A percentile compares a stretch with the other conserved stretches of the same genome.
Conservation (phyloP, 2,888 invertebrate species). For the Agrochola lota region DNA sequence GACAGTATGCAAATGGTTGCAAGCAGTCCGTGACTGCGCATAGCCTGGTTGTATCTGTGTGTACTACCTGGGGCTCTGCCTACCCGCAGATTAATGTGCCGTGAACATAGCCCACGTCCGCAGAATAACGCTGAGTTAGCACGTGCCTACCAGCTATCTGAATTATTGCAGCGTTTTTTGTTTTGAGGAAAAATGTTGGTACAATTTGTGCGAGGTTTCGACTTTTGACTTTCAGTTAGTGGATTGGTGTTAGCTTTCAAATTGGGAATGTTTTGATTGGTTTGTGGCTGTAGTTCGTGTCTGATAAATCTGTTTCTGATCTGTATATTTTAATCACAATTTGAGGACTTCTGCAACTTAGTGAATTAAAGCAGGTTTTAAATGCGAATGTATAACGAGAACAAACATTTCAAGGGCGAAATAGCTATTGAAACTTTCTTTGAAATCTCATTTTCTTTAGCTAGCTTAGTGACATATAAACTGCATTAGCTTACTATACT, state of each 20-base stretch:
- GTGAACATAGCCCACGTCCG: conserved; percentile 53
- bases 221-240: conserved; percentile 11
- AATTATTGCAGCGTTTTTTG: conserved; percentile 43
- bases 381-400: neutral
- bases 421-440: no score
- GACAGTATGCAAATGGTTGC: conserved; percentile 59
- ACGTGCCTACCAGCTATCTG: conserved; percentile 47
- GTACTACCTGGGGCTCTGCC: conserved; percentile 42
- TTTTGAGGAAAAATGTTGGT: conserved; percentile 13
- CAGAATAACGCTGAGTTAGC: conserved; percentile 49
- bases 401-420: neutral
- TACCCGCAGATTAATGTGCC: conserved; percentile 53
- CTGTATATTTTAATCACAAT: neutral
- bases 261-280: conserved; percentile 1
- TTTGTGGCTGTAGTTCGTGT: neutral
- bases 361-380: neutral
- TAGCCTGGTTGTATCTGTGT: conserved; percentile 38
- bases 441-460: neutral
- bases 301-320: neutral
- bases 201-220: neutral
- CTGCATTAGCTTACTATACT: neutral
- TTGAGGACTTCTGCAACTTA: neutral
- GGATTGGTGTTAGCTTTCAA: neutral
- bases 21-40: conserved; percentile 59
- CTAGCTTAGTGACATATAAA: neutral